Evolutionary conservation across 1,140 invertebrate species (phyloP).

Genomic region (Calosoma granatense): DNA sequence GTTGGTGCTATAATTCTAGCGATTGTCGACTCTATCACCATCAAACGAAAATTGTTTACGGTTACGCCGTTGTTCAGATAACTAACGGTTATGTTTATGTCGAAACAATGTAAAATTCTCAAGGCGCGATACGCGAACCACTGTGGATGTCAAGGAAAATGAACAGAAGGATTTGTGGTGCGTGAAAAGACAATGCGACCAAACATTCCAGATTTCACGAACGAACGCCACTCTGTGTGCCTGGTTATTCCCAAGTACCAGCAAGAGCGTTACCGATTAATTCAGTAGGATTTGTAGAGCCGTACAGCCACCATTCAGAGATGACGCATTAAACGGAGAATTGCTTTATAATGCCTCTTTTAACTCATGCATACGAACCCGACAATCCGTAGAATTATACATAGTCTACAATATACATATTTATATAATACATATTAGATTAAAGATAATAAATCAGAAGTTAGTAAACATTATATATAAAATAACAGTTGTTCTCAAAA

Average conservation of each 20-base stretch:
- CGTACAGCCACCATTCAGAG: background rate
- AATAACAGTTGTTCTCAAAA: too few relatives aligned
- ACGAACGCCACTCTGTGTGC: background rate
- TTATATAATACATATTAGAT: too few relatives aligned
- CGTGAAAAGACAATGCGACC: conserved; percentile 1
- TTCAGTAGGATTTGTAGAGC: background rate
- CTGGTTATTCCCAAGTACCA: background rate
- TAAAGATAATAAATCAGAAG: too few relatives aligned
- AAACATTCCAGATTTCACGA: background rate
- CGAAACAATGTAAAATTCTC: conserved; percentile 5
- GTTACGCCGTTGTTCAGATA: background rate
- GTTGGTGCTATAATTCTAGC: conserved; percentile 6
- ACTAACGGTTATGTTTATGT: conserved; percentile 6
- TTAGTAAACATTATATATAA: too few relatives aligned
- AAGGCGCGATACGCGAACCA: background rate
- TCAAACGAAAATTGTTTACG: conserved; percentile 3
- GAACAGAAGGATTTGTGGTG: conserved; percentile 3
- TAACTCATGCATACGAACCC: too few relatives aligned
- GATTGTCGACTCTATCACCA: conserved; percentile 6
- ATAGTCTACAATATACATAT: too few relatives aligned
- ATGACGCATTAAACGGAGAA: background rate
- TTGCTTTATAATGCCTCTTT: background rate
- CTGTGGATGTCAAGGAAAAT: conserved; percentile 1
- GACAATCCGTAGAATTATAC: too few relatives aligned
- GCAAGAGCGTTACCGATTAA: background rate